Base-by-base conservation (phyloP, 2,113 vertebrate genomes). In the Helogale parvula region DNA sequence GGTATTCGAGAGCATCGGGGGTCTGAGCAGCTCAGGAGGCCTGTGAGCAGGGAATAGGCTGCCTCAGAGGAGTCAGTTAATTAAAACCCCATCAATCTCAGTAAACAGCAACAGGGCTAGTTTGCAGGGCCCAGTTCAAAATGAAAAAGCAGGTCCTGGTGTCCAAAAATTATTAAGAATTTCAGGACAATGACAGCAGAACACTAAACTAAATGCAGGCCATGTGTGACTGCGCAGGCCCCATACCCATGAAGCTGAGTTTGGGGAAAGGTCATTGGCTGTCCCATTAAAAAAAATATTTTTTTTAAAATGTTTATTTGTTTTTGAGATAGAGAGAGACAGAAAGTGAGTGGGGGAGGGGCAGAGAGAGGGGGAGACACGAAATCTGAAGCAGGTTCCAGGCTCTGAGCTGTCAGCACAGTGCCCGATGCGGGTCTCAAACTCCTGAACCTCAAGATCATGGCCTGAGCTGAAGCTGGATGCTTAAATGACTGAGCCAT, bases 221-320 rank as follows among this genome's bases (percentile, higher is more conserved):
- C 17, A 1, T 38, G 31, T 31, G n/a, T 1, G 38, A 17, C 16
- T 52, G 7, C 31, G 19, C 21, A 2, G 66, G 65, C 57, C 72
- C 52, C 13, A 29, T 0, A 23, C 5, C 33, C 0, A 6, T 3
- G 68, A 86, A 2, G 21, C 16, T 47, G 27, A 12, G 25, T 16
- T 29, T 1, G 0, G 33, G 33, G 0, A 10, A 5, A 50, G 68
- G 52, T 27, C 23, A 9, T 15, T 2, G 2, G 19, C 54, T 45
- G 54, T 68, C 21, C 12, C 4, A 23, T 23, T 77, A 3, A 23
- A 60, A 60, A 60, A 60, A 23, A 9, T 3, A 23, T 60, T 23
- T 23, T 60, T 60, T 60, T 60, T 41, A 5, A 41, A 60, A 60
- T 23, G 57, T 60, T 23, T 60, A 23, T 9, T 60, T 23, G 8